Evolutionary conservation across 2,113 vertebrate species (phyloP).

Genomic region (Chrysochloris asiatica): DNA sequence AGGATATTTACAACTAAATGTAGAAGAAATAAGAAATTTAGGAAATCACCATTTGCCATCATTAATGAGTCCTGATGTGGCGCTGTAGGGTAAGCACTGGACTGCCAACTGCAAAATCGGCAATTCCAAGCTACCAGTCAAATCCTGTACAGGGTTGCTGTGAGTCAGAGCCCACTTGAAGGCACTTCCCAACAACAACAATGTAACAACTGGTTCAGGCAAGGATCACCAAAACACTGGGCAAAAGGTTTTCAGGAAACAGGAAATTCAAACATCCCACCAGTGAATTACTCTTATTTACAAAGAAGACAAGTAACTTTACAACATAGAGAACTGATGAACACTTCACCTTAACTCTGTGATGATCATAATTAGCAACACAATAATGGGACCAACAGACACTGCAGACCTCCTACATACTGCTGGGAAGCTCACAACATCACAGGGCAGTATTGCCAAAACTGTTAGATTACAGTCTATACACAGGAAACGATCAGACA

Average conservation of each 20-base stretch:
- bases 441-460: background rate
- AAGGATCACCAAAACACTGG: background rate
- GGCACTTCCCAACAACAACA: too few species aligned
- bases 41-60: conserved; percentile 30
- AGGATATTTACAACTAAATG: background rate
- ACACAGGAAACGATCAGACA: background rate
- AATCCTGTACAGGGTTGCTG: too few species aligned
- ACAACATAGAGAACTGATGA: background rate
- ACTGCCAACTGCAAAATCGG: too few species aligned
- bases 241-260: background rate
- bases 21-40: conserved; percentile 19
- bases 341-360: background rate
- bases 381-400: background rate
- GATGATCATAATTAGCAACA: background rate
- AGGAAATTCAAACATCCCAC: background rate
- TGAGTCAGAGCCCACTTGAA: too few species aligned
- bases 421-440: background rate
- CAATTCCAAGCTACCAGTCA: too few species aligned
- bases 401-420: background rate
- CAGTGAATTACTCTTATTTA: background rate
- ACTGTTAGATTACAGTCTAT: background rate
- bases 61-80: too few species aligned
- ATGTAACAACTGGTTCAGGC: background rate
- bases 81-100: too few species aligned
- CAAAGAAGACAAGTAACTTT: conserved; percentile 1